Conservation (phyloP, 2,113 vertebrate species). For the Typhlomys cinereus region DNA sequence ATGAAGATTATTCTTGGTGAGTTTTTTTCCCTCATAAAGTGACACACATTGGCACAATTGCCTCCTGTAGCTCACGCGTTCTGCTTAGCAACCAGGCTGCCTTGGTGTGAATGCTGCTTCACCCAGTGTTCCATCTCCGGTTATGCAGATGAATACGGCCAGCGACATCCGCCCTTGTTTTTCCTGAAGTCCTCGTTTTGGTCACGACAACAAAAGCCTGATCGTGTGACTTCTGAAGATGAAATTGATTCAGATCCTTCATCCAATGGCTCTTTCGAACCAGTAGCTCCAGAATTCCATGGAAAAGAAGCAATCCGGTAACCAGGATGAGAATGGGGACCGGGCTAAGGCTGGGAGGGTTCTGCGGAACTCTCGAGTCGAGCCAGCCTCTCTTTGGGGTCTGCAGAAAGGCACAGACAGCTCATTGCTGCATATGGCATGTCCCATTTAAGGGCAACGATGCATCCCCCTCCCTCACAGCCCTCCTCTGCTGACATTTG, state of each 20-base stretch:
- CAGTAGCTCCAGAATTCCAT: constrained; percentile 87
- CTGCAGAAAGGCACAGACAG: no score
- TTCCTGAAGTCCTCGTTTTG: constrained; percentile 92
- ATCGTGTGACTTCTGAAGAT: constrained; percentile 74
- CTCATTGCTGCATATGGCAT: background rate
- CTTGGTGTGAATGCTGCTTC: background rate
- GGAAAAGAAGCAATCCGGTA: constrained; percentile 94
- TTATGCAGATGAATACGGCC: constrained; percentile 88
- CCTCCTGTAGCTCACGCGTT: background rate
- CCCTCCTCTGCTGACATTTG: background rate
- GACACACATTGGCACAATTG: background rate
- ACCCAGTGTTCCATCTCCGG: background rate
- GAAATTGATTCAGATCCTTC: constrained; percentile 76
- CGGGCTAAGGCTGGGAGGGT: background rate
- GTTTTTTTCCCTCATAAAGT: background rate
- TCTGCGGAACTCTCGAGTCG: background rate
- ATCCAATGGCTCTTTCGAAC: constrained; percentile 82
- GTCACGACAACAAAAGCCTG: constrained; percentile 80
- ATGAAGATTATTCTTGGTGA: background rate
- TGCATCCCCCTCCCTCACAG: background rate
- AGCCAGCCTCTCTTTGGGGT: background rate
- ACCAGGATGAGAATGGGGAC: background rate
- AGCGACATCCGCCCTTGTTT: constrained; percentile 86
- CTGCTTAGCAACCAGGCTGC: background rate
- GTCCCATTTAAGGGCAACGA: background rate